Evolutionary conservation across 1,140 invertebrate species (phyloP).

Genomic region (Psix sp.): DNA sequence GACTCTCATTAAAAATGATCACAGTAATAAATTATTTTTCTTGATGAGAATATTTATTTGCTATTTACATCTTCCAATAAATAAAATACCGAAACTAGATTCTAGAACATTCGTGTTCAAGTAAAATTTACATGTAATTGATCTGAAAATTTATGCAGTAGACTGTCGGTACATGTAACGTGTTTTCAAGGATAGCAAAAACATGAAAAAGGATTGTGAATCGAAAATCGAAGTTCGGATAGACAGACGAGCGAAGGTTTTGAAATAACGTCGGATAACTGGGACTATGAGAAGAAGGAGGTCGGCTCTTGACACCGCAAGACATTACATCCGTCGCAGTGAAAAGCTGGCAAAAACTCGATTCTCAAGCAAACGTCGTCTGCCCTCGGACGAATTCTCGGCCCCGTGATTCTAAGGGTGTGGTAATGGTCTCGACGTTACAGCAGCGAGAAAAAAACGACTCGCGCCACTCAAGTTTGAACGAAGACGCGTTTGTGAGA

Average conservation of each 20-base stretch:
- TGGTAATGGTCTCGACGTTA: constrained; percentile 61
- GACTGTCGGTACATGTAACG: constrained; percentile 11
- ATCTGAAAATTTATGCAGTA: constrained; percentile 31
- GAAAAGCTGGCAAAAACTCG: constrained; percentile 24
- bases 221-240: constrained; percentile 33
- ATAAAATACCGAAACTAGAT: too few species aligned
- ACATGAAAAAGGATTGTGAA: background rate
- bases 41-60: too few species aligned
- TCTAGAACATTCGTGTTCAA: too few species aligned
- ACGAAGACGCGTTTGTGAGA: constrained; percentile 63
- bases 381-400: constrained; percentile 30
- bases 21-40: too few species aligned
- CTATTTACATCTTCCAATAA: too few species aligned
- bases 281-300: background rate
- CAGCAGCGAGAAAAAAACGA: constrained; percentile 43
- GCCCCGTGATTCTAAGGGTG: constrained; percentile 54
- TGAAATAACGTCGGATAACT: constrained; percentile 24
- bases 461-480: constrained; percentile 43
- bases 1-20: too few species aligned
- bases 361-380: constrained; percentile 36
- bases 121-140: constrained; percentile 29
- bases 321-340: constrained; percentile 21
- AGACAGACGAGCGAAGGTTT: constrained; percentile 21
- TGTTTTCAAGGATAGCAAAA: constrained; percentile 25
- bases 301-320: constrained; percentile 35